Percentiles rank a stretch among this genome's conserved stretches.
phyloP scores from a whole-genome alignment of 2,797 vertebrate species.

The Phalloptychus januarius region DNA sequence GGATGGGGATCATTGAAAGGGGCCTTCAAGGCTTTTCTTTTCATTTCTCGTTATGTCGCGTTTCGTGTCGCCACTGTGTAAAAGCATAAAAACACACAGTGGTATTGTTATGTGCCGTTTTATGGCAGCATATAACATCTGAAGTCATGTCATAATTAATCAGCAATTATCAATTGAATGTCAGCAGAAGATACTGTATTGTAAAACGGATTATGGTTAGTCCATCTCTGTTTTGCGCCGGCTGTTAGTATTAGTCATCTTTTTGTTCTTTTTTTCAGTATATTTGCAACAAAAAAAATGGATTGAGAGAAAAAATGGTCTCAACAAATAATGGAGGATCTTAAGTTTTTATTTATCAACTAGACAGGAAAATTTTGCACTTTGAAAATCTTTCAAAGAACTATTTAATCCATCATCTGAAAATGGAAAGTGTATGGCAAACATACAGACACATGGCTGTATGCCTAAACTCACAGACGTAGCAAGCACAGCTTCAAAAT shows the following conservation, averaged over 20 bases:
- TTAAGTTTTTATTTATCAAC: constrained; percentile 36
- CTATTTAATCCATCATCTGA: background rate
- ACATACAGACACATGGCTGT: background rate
- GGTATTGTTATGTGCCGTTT: constrained; percentile 28
- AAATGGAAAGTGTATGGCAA: background rate
- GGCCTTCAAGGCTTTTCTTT: constrained; percentile 61
- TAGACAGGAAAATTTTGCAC: constrained; percentile 16
- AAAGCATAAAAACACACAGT: constrained; percentile 36
- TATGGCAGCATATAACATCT: constrained; percentile 21
- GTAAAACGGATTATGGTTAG: constrained; percentile 44
- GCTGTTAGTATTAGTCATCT: constrained; percentile 33
- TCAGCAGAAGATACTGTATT: constrained; percentile 23
- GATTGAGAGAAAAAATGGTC: constrained; percentile 30
- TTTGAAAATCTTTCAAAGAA: background rate
- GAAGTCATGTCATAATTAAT: constrained; percentile 12
- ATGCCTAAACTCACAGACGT: background rate
- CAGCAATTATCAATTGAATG: constrained; percentile 34
- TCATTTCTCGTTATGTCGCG: constrained; percentile 42
- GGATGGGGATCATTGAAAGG: constrained; percentile 61
- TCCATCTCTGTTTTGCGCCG: constrained; percentile 13
- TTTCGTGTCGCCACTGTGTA: constrained; percentile 18
- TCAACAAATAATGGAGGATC: constrained; percentile 33
- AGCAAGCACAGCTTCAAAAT: background rate
- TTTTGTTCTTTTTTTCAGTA: constrained; percentile 32
- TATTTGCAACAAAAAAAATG: constrained; percentile 40